Evolutionary conservation across 1,140 invertebrate species (phyloP), one percentile per base, ranked within the genome.

Genomic region (Scaptomyza pallida): DNA sequence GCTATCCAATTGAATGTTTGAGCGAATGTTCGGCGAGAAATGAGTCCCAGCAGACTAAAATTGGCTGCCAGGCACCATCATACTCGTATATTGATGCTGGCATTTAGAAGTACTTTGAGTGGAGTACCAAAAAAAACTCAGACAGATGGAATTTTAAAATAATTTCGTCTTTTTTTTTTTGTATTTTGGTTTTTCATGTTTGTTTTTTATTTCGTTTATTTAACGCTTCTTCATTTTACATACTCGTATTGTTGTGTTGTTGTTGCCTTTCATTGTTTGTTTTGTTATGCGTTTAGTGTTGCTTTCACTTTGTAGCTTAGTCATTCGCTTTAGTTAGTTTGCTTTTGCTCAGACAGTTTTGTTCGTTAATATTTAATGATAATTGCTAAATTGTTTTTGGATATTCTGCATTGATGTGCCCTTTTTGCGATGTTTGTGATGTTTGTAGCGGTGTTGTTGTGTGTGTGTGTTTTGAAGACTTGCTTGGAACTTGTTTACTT

Each of bases 301-400:
- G 55, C 44, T 69, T 56, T 69, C 55, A 37, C 26, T 57, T 76
- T n/a, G n/a, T 57, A 57, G 54, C 59, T 59, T 76, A 85, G 60
- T 75, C 75, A 65, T 73, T 85, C 77, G 76, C 64, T 73, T 78
- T 79, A 79, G 80, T 75, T 78, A 86, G 81, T 86, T 81, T 70
- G 55, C 75, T 86, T 86, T 71, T 77, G 81, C 77, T 85, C 81
- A 85, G 81, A 85, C 77, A 85, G 54, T 9, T 30, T 30, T 9
- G 26, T 78, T 74, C 26, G 44, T 81, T 72, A 68, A 74, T 81
- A 47, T 75, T 74, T 86, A 81, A 81, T 80, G 68, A 60, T 86
- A 81, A 81, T 77, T 86, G 82, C 57, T 81, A 86, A 86, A 81
- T 86, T 85, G 57, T 62, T 74, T 63, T 59, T 44, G 52, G 64